Evolutionary conservation across 2,113 vertebrate species (phyloP), one percentile per base, ranked within the genome.

Genomic region (Carlito syrichta): DNA sequence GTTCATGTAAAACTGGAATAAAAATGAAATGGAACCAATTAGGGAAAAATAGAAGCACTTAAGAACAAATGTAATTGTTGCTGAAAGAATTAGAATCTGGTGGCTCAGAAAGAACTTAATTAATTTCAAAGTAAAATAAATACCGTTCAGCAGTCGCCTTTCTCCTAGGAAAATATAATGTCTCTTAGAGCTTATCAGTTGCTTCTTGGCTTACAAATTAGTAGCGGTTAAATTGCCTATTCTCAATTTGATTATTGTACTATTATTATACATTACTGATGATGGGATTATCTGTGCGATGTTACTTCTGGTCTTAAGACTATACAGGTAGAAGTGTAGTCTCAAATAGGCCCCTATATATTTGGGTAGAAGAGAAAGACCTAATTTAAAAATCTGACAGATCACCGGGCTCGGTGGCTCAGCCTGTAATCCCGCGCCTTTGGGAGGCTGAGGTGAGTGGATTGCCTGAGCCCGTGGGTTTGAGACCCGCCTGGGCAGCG

Each of bases 41-140:
- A 60, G 30, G 85, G 45, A 94, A 94, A 84, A 66, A n/a, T 43
- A 84, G 83, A 83, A 93, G 38, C 93, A 81, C 62, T 95, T 81
- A 89, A 89, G 62, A 89, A 83, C 25, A 82, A 96, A 88, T 56
- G 73, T 93, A 94, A 91, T 74, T 95, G 93, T 93, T 96, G 35
- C 89, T 91, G 56, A 48, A 87, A 96, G 50, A 84, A 87, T 96
- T 96, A 77, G 40, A 81, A 69, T 94, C 66, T 68, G 35, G 73
- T 88, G 69, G 45, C 25, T 22, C 63, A 40, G 77, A 58, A 95
- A 86, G 90, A 86, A 78, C 50, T 88, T 91, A 97, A 95, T 96
- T 95, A 92, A 84, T 97, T 95, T 91, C 52, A 85, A 60, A 94
- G 89, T 91, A 74, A 85, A 93, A 86, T 96, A 97, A 81, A 79